Evolutionary conservation across 2,888 invertebrate genomes (phyloP), one percentile per base, ranked within the genome.

Genomic region (Drosophila prolongata): DNA sequence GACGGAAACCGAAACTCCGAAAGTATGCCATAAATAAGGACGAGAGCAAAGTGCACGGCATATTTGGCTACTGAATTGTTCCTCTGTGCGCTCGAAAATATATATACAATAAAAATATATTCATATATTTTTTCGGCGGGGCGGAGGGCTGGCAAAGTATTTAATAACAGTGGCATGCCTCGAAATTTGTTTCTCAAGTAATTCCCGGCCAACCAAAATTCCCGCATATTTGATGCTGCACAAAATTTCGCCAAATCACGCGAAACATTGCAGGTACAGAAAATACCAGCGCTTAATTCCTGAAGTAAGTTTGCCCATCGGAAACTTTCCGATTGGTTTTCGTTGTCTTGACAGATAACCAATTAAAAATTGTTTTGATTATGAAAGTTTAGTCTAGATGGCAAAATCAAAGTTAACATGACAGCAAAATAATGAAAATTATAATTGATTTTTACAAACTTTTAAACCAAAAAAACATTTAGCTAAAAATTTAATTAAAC

Each of bases 1-100:
- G 1, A 6, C 35, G 14, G 46, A 37, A n/a, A 11, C 47, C 14
- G n/a, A 60, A 62, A 62, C 38, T 46, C 3, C 16, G 24, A 66
- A 66, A 66, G 66, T 53, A 66, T 66, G 67, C 67, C 44, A 54
- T 66, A 66, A 66, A 54, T 66, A 66, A 47, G 35, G 13, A 38
- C 38, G 53, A 38, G 35, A 40, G 46, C 34, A 42, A 35, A 67
- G 67, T 67, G 53, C 67, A 67, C 34, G 46, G 38, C 53, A 66
- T 66, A 46, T 30, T 66, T 65, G 52, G 34, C 30, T n/a, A 2
- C 42, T 5, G 24, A 59, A 34, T 59, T 52, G 24, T 9, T 34
- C 13, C 19, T n/a, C 24, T 16, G 24, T 42, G 55, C 55, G 56
- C 16, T 4, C 1, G 6, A 19, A 19, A 35, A 13, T 19, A 55